These are phyloP conservation scores for Corydoras sp. DNA, from an alignment of 2,113 vertebrate species.

Conservation along the genomic window DNA sequence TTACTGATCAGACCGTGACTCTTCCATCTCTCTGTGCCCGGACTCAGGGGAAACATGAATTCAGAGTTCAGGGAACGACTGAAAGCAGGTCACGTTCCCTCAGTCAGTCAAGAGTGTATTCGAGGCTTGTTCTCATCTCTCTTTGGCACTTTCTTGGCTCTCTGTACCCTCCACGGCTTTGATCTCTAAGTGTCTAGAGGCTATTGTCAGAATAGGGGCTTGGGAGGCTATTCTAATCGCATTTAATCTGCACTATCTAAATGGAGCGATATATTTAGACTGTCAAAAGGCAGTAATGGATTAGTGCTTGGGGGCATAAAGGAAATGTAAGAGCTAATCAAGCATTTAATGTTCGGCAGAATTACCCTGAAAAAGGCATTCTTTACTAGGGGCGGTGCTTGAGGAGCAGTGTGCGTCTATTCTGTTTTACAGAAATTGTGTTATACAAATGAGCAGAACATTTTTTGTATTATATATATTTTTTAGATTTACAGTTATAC, in stretches of 20 bases:
- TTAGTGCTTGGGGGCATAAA: conserved; percentile 20
- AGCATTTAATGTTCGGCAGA: conserved; percentile 29
- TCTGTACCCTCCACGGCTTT: conserved; percentile 16
- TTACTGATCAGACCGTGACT: conserved; percentile 3
- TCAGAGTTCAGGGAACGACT: conserved; percentile 11
- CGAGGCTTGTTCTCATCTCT: conserved; percentile 25
- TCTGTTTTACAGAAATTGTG: not conserved
- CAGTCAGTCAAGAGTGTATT: conserved; percentile 11
- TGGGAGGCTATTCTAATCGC: conserved; percentile 35
- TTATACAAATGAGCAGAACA: not conserved
- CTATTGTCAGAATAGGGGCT: conserved; percentile 27
- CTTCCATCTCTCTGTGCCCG: not conserved
- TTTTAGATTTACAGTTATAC: no score
- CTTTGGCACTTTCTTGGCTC: conserved; percentile 43
- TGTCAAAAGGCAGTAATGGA: conserved; percentile 31
- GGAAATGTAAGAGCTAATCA: conserved; percentile 30
- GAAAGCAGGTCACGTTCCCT: conserved; percentile 29
- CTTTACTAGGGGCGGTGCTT: conserved; percentile 3
- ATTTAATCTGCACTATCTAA: conserved; percentile 32
- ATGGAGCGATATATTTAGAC: conserved; percentile 37
- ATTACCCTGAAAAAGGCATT: conserved; percentile 3
- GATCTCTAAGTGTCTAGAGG: conserved; percentile 27
- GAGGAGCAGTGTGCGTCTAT: conserved; percentile 2
- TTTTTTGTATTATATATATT: no score
- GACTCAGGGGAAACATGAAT: not conserved